These are phyloP conservation scores for Globia sparganii DNA, from an alignment of 2,888 invertebrate species.

Conservation along the genomic window DNA sequence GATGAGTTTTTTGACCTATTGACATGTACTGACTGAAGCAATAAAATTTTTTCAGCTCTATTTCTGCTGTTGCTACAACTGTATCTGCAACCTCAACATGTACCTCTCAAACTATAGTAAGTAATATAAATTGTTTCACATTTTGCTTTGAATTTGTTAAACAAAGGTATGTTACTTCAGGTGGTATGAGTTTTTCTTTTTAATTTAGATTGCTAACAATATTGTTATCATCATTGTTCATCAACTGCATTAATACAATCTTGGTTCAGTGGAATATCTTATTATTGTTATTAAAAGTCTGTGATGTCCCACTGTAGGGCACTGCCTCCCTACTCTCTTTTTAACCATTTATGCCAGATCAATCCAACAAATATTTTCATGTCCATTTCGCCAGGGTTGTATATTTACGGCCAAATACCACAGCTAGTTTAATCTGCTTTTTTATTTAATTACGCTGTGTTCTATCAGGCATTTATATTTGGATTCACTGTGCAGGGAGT, in stretches of 20 bases:
- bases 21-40: conserved; percentile 43
- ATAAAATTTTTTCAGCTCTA: conserved; percentile 80
- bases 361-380: too few relatives aligned
- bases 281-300: neutral
- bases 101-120: conserved; percentile 87
- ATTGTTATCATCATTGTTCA: conserved; percentile 43
- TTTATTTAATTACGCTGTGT: too few relatives aligned
- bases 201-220: conserved; percentile 16
- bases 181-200: conserved; percentile 23
- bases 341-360: too few relatives aligned
- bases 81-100: conserved; percentile 88
- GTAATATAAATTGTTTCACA: conserved; percentile 64
- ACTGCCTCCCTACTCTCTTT: neutral
- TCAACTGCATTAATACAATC: conserved; percentile 25
- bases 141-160: conserved; percentile 30
- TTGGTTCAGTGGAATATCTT: conserved; percentile 12
- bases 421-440: too few relatives aligned
- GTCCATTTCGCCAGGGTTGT: too few relatives aligned
- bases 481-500: too few relatives aligned
- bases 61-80: conserved; percentile 85
- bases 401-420: too few relatives aligned
- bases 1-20: conserved; percentile 51
- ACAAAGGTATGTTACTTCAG: conserved; percentile 47
- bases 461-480: too few relatives aligned
- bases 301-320: neutral